Base-by-base conservation (phyloP, 2,113 vertebrate species). In the Anthoscopus minutus region DNA sequence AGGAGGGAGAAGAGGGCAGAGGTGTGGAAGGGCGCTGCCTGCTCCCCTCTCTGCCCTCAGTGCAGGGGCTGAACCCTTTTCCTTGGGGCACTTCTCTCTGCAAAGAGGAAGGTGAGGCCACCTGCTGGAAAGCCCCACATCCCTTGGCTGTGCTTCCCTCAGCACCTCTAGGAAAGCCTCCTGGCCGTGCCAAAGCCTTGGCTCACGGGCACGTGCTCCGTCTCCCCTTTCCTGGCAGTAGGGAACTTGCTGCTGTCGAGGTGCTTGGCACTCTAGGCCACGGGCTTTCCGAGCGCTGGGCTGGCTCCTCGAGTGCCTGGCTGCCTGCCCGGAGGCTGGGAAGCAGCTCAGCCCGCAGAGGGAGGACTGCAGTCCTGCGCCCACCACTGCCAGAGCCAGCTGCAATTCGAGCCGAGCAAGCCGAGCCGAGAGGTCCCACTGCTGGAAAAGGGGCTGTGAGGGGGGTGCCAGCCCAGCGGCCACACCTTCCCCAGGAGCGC, bases 401-500 rank as follows among this genome's bases (percentile, higher is more conserved):
- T 74, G 89, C 81, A 30, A 21, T 7, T 11, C 31, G 51, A 94
- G 89, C 58, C 6, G 19, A 69, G 54, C 40, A 20, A 91, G 77
- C 48, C 5, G 6, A 76, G 48, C 47, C 13, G 48, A 71, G 61
- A n/a, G 61, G 65, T 84, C 54, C 48, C 11, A 1, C 44, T 60
- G 3, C 56, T 79, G 78, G 15, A 27, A 66, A 51, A 70, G 61
- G 81, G 73, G 28, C 31, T 89, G 35, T 4, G 5, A 37, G 54
- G 37, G 15, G 30, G 23, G 15, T 33, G 57, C 10, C 15, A n/a
- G 44, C 24, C 42, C 60, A 15, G 37, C 57, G 21, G 17, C 35
- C 5, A 3, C 24, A 28, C 11, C 0, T 1, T 23, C 84, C 50
- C 31, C 27, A 2, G 58, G 42, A 31, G 30, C 22, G 6, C 23